phyloP scores from a whole-genome alignment of 2,888 invertebrate genomes.

The Xiphydria camelus region DNA sequence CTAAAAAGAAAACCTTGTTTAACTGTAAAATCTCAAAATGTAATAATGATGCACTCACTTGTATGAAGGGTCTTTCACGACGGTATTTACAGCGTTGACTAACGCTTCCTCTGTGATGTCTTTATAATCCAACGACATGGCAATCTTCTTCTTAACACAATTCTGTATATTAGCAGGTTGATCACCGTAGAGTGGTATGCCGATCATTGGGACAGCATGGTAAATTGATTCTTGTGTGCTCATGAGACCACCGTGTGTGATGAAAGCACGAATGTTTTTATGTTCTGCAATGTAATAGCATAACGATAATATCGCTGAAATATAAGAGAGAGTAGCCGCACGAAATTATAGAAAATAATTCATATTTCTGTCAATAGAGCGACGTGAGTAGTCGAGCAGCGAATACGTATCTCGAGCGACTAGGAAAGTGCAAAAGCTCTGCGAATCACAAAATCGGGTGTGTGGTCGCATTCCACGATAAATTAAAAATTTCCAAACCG shows the following conservation, averaged over 20 bases:
- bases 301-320: no score
- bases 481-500: no score
- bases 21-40: background rate
- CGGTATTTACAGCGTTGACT: slow-evolving; percentile 34
- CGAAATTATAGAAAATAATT: no score
- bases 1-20: no score
- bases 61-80: slow-evolving; percentile 40
- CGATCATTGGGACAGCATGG: slow-evolving; percentile 48
- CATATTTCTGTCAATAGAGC: no score
- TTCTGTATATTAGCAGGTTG: slow-evolving; percentile 43
- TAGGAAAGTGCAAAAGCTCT: no score
- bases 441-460: no score
- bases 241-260: slow-evolving; percentile 52
- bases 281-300: slow-evolving; percentile 41
- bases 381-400: no score
- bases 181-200: slow-evolving; percentile 49
- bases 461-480: no score
- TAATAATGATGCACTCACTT: slow-evolving; percentile 26
- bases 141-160: slow-evolving; percentile 36
- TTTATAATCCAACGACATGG: slow-evolving; percentile 30
- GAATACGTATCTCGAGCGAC: no score
- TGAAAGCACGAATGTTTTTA: slow-evolving; percentile 43
- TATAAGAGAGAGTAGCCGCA: no score
- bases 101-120: slow-evolving; percentile 36
- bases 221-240: slow-evolving; percentile 48